These are phyloP conservation scores for Stigmatopora nigra DNA, from an alignment of 2,113 vertebrate species.

Conservation along the genomic window DNA sequence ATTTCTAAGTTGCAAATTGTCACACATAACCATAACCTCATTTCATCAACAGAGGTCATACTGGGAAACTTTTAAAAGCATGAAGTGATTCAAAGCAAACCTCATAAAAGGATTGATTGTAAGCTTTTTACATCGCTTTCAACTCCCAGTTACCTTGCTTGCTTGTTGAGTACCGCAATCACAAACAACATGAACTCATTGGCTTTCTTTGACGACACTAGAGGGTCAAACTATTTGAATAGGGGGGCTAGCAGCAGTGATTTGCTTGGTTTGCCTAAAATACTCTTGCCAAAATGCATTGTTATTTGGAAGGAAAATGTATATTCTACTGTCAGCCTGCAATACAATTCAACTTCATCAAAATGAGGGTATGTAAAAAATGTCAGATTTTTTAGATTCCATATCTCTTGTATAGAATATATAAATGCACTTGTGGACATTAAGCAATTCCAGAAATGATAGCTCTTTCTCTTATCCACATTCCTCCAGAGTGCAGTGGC, in stretches of 20 bases:
- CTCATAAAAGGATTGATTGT: background rate
- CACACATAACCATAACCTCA: slow-evolving; percentile 5
- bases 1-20: slow-evolving; percentile 3
- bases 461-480: slow-evolving; percentile 23
- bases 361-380: slow-evolving; percentile 1
- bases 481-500: slow-evolving; percentile 11
- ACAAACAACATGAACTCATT: too few relatives aligned
- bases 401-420: background rate
- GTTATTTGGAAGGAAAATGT: background rate
- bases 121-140: background rate
- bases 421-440: background rate
- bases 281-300: too few relatives aligned
- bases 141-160: too few relatives aligned
- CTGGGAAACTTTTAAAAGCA: slow-evolving; percentile 14
- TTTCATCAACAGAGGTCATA: slow-evolving; percentile 10
- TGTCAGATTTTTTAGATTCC: background rate
- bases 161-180: too few relatives aligned
- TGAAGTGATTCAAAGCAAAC: background rate
- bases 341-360: slow-evolving; percentile 1
- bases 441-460: slow-evolving; percentile 8
- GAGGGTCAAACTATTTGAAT: too few relatives aligned
- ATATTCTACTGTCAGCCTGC: background rate
- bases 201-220: too few relatives aligned
- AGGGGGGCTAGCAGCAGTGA: too few relatives aligned
- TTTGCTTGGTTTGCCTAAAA: too few relatives aligned